Base-by-base conservation (phyloP, 2,888 invertebrate species). In the Glyphotaelius pellucidus region DNA sequence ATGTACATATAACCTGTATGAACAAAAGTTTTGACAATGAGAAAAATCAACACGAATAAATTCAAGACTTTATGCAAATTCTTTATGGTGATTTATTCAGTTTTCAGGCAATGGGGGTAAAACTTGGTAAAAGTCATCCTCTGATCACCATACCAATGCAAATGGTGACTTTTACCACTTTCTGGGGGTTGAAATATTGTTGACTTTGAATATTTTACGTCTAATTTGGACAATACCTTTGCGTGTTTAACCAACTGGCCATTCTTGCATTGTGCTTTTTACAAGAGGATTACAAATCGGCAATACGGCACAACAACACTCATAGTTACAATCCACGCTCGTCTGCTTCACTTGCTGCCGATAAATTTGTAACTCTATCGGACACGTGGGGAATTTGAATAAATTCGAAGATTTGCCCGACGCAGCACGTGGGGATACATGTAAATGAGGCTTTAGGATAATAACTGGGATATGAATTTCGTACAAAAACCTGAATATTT, bases 321-420 rank as follows among this genome's bases (percentile, higher is more conserved):
- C 25, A 85, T 14, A n/a, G 85, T 86, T 86, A 86, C 86, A 86
- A n/a, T 86, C 31, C 86, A 86, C 12, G 42, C n/a, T n/a, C 47
- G 35, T 47, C 35, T 35, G 47, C 35, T 86, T 47, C 38, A 86
- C 86, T 86, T 86, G 47, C n/a, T 47, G 9, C 47, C 25, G 67
- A 67, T 67, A 67, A 25, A 67, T 67, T 67, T n/a, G 67, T 25
- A 67, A 42, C n/a, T 86, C 42, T 86, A 86, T 86, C 86, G 86
- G 86, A 86, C 86, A 86, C 86, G 86, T 86, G 86, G 86, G 14
- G 42, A n/a, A 86, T 86, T 86, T 86, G 86, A 86, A 86, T 86
- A 86, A 52, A 47, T 86, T 86, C 15, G n/a, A 86, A 86, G 86
- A 86, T 42, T 86, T 47, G 47, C 86, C 86, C 30, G 30, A n/a